Percentiles rank a stretch among this genome's conserved stretches.
Conservation (phyloP, 2,113 vertebrate genomes). For the Paradisaea rubra region DNA sequence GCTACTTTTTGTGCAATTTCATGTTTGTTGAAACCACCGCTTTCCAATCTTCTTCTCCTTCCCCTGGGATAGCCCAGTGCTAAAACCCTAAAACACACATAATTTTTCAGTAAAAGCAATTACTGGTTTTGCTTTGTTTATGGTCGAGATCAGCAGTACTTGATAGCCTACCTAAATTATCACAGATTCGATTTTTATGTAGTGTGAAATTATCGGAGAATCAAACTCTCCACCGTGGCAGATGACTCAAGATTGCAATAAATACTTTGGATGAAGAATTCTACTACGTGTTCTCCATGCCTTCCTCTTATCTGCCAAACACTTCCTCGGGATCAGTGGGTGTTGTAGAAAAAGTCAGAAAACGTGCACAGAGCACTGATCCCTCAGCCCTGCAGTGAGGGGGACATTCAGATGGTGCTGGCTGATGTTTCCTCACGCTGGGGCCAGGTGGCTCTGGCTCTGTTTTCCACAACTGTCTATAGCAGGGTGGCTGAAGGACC, state of each 20-base stretch:
- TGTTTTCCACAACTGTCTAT: rapidly evolving
- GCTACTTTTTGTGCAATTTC: neutral
- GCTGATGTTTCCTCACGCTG: neutral
- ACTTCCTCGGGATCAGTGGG: neutral
- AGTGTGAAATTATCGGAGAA: slow-evolving; percentile 24
- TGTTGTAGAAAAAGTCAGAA: neutral
- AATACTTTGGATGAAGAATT: neutral
- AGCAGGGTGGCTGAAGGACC: neutral
- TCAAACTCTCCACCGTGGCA: neutral
- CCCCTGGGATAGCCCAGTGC: neutral
- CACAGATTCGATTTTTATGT: slow-evolving; percentile 2
- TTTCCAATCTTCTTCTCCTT: slow-evolving; percentile 6
- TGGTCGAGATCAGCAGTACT: neutral
- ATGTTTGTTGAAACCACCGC: neutral
- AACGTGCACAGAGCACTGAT: neutral
- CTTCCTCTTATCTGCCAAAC: neutral
- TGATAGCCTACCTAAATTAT: slow-evolving; percentile 15
- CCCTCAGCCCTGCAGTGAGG: neutral
- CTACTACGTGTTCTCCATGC: neutral
- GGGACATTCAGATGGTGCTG: neutral
- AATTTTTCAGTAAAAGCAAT: slow-evolving; percentile 26
- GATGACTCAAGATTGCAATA: neutral
- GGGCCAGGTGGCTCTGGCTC: neutral
- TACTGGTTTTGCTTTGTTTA: slow-evolving; percentile 42
- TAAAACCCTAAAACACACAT: neutral